Evolutionary conservation across 1,140 invertebrate genomes (phyloP).

Genomic region (Arctopsyche grandis): DNA sequence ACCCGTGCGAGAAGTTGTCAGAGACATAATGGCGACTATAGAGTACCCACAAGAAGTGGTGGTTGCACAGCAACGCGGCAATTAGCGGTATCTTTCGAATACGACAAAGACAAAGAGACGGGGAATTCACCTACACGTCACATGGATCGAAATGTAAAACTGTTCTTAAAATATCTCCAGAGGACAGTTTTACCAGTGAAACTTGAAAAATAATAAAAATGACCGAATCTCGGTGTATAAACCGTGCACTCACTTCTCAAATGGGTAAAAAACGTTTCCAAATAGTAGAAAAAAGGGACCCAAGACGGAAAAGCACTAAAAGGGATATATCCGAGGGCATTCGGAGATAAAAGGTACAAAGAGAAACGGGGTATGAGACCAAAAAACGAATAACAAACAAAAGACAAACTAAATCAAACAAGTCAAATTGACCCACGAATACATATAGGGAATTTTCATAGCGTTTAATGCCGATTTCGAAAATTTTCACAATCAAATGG

Average conservation of each 20-base stretch:
- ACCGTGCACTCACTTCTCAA: no score
- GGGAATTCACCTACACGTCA: background rate
- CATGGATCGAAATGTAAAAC: background rate
- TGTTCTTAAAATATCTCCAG: no score
- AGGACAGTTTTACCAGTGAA: no score
- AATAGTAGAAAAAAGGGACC: no score
- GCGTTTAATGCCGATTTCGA: no score
- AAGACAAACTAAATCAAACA: no score
- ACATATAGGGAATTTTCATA: no score
- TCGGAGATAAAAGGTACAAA: background rate
- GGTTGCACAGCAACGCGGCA: background rate
- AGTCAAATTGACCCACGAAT: no score
- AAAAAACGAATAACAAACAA: background rate
- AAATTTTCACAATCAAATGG: no score
- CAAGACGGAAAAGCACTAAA: slow-evolving; percentile 12
- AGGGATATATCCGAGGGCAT: background rate
- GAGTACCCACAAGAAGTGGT: no score
- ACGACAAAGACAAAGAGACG: background rate
- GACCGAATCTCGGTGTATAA: background rate
- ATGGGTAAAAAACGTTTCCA: no score
- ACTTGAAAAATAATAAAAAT: background rate
- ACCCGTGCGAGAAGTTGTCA: background rate
- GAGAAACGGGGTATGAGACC: background rate
- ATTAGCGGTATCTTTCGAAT: slow-evolving; percentile 1
- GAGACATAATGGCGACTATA: background rate